Percentiles rank a stretch among this genome's conserved stretches.
phyloP scores from a whole-genome alignment of 2,888 invertebrate genomes.

The Anthrax anthrax region DNA sequence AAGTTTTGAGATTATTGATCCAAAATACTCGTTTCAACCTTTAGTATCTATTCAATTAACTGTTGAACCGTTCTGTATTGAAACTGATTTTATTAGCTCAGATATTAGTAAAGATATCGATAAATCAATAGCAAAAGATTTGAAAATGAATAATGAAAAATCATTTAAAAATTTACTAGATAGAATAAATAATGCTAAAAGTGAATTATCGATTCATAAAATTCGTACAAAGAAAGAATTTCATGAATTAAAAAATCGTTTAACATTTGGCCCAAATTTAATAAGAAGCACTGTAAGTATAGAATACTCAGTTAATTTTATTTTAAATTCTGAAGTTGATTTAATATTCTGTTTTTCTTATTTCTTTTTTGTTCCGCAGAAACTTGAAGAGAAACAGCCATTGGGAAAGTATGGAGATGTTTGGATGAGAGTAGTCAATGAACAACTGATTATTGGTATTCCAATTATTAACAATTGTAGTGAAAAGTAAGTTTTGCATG shows the following conservation, averaged over 20 bases:
- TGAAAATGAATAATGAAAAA: background rate
- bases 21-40: constrained; percentile 3
- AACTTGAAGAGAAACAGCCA: constrained; percentile 11
- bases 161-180: background rate
- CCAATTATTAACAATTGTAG: constrained; percentile 14
- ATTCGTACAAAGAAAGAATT: constrained; percentile 4
- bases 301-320: background rate
- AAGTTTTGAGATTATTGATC: constrained; percentile 8
- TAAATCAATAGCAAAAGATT: too few relatives aligned
- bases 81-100: background rate
- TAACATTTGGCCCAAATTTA: constrained; percentile 8
- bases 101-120: background rate
- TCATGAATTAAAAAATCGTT: constrained; percentile 5
- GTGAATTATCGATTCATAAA: constrained; percentile 3
- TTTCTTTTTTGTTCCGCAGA: too few relatives aligned
- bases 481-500: constrained; percentile 11
- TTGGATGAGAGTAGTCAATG: constrained; percentile 11
- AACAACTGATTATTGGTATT: constrained; percentile 13
- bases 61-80: background rate
- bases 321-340: background rate
- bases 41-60: background rate
- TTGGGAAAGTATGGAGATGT: constrained; percentile 13
- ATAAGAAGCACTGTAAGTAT: constrained; percentile 7
- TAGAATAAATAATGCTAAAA: background rate
- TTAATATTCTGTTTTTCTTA: background rate